Evolutionary conservation across 1,140 invertebrate species (phyloP).

Genomic region (Panagrolaimus sp.): DNA sequence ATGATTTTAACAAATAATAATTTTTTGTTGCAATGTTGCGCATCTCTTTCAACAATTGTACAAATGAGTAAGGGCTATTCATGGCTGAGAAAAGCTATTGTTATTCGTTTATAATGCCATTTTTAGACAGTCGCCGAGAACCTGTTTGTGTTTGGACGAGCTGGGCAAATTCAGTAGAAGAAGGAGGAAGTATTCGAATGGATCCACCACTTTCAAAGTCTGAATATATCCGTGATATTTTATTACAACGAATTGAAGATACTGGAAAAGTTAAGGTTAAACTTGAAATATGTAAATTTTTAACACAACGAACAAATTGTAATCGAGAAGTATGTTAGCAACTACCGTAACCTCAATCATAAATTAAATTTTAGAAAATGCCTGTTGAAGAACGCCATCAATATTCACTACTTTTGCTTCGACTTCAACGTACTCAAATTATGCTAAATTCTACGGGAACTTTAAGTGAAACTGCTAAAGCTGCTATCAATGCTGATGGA

Average conservation of each 20-base stretch:
- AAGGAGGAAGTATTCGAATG: slow-evolving; percentile 26
- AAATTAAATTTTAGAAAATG: slow-evolving; percentile 30
- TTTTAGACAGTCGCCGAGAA: slow-evolving; percentile 27
- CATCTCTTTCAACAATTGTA: slow-evolving; percentile 32
- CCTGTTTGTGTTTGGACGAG: slow-evolving; percentile 26
- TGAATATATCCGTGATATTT: slow-evolving; percentile 28
- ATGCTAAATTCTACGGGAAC: slow-evolving; percentile 4
- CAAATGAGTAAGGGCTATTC: slow-evolving; percentile 24
- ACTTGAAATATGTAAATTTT: slow-evolving; percentile 32
- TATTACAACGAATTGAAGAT: slow-evolving; percentile 17
- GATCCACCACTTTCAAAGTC: slow-evolving; percentile 19
- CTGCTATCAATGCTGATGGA: background rate
- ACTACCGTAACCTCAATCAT: background rate
- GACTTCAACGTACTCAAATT: slow-evolving; percentile 26
- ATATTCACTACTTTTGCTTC: slow-evolving; percentile 29
- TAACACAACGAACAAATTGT: slow-evolving; percentile 29
- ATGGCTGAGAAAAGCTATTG: background rate
- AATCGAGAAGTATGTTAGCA: slow-evolving; percentile 25
- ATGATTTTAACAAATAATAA: slow-evolving; percentile 28
- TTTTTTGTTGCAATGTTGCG: slow-evolving; percentile 37
- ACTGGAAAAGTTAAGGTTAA: slow-evolving; percentile 23
- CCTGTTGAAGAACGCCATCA: slow-evolving; percentile 25
- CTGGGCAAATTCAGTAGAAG: slow-evolving; percentile 32
- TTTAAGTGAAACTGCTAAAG: background rate
- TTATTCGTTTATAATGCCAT: background rate